A percentile compares a stretch with the other conserved stretches of the same genome.
Conservation (phyloP, 2,113 vertebrate genomes). For the Mustela lutreola region DNA sequence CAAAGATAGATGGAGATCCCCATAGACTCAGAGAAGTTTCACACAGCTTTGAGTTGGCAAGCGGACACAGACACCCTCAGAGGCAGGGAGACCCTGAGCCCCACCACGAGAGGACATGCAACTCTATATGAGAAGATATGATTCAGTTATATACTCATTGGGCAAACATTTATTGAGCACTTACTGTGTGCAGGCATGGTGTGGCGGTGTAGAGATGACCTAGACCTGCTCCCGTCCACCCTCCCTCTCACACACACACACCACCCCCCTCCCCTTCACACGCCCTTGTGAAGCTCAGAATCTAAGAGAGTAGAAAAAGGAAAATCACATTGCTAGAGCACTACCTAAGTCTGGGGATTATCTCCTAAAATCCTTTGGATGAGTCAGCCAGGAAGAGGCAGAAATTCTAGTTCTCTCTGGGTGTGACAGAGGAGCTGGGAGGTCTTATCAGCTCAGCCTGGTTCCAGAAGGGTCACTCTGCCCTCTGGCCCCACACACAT, state of each 20-base stretch:
- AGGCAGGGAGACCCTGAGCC: not conserved
- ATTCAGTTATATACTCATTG: not conserved
- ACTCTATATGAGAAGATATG: not conserved
- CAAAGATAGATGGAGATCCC: not conserved
- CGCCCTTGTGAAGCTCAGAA: not conserved
- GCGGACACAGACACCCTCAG: not conserved
- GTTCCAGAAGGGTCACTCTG: not conserved
- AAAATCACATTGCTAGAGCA: not conserved
- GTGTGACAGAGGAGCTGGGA: not conserved
- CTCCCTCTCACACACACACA: not conserved
- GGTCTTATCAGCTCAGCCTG: too few species aligned
- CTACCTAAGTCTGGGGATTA: not conserved
- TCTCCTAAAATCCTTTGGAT: not conserved
- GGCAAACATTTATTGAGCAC: not conserved
- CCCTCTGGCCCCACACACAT: rapidly evolving
- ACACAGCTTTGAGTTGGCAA: not conserved
- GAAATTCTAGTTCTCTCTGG: not conserved
- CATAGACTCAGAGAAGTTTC: not conserved
- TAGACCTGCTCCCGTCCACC: not conserved
- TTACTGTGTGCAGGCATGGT: not conserved
- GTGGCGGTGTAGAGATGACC: not conserved
- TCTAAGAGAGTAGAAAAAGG: not conserved
- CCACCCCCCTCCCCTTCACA: not conserved
- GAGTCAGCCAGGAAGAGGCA: not conserved
- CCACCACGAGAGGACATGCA: not conserved